These are phyloP conservation scores for Dryocosmus kuriphilus DNA, from an alignment of 2,888 invertebrate species.

Conservation along the genomic window DNA sequence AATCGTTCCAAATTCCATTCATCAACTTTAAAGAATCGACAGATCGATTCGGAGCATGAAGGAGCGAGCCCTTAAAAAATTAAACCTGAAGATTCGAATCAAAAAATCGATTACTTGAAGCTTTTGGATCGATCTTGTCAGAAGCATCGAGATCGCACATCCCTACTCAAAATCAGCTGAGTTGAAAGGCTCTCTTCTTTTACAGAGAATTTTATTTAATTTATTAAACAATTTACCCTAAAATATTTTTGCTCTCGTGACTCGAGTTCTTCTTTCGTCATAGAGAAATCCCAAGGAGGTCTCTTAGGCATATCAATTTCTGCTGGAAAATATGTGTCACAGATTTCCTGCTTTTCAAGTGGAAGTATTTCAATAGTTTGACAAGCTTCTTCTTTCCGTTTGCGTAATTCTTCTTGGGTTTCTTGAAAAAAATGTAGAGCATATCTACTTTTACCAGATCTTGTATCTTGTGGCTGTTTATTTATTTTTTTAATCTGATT, in stretches of 20 bases:
- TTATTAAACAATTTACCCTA: constrained; percentile 82
- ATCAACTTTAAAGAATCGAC: no score
- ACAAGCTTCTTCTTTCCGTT: constrained; percentile 84
- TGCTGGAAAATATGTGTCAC: constrained; percentile 83
- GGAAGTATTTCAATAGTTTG: constrained; percentile 80
- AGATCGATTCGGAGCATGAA: no score
- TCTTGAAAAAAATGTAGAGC: constrained; percentile 92
- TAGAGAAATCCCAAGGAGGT: constrained; percentile 90
- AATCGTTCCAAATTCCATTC: no score
- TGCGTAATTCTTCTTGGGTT: constrained; percentile 84
- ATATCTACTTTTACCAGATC: constrained; percentile 83
- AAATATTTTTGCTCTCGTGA: constrained; percentile 91
- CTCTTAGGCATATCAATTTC: constrained; percentile 89
- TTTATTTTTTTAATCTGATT: constrained; percentile 81
- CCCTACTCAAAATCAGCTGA: no score
- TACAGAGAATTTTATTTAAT: no score
- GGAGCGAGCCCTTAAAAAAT: no score
- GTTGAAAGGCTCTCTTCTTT: no score
- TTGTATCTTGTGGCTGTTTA: constrained; percentile 80
- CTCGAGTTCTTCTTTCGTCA: constrained; percentile 86
- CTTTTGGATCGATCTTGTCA: no score
- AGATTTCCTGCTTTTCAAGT: constrained; percentile 84
- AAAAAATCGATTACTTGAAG: no score
- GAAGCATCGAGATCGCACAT: no score
- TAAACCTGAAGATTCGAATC: no score